phyloP scores from a whole-genome alignment of 2,888 invertebrate species.

The Tiphia femorata region DNA sequence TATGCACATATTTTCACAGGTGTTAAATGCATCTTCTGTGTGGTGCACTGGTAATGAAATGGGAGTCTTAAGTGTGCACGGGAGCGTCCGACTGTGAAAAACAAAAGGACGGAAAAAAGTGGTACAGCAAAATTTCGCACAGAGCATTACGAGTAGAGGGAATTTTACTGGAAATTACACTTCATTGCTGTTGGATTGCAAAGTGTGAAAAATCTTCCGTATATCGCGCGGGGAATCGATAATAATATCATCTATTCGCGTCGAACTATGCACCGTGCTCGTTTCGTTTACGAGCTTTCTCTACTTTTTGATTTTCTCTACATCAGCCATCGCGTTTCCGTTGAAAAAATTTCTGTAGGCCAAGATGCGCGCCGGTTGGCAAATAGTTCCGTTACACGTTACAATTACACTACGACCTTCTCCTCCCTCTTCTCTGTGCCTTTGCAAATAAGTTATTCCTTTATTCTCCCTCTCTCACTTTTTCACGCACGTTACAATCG shows the following conservation, averaged over 20 bases:
- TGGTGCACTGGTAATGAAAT: too few species aligned
- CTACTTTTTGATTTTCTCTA: not conserved
- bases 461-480: slow-evolving; percentile 27
- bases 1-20: not conserved
- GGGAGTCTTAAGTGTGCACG: too few species aligned
- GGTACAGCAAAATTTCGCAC: too few species aligned
- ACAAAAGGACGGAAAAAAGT: too few species aligned
- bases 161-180: too few species aligned
- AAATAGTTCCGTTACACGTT: slow-evolving; percentile 17
- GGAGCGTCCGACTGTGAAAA: too few species aligned
- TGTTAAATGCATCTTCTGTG: too few species aligned
- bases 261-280: not conserved
- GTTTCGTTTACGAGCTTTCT: not conserved
- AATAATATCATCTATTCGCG: not conserved
- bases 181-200: too few species aligned
- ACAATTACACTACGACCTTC: slow-evolving; percentile 28
- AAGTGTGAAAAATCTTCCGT: too few species aligned
- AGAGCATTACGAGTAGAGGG: too few species aligned
- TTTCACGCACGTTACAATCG: slow-evolving; percentile 16
- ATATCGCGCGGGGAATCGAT: too few species aligned
- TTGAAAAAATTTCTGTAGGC: slow-evolving; percentile 33
- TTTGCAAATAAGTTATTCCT: slow-evolving; percentile 36
- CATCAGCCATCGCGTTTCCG: not conserved
- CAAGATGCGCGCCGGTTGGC: slow-evolving; percentile 25
- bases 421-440: slow-evolving; percentile 19